phyloP scores from a whole-genome alignment of 2,113 vertebrate species.

The Illadopsis cleaveri region DNA sequence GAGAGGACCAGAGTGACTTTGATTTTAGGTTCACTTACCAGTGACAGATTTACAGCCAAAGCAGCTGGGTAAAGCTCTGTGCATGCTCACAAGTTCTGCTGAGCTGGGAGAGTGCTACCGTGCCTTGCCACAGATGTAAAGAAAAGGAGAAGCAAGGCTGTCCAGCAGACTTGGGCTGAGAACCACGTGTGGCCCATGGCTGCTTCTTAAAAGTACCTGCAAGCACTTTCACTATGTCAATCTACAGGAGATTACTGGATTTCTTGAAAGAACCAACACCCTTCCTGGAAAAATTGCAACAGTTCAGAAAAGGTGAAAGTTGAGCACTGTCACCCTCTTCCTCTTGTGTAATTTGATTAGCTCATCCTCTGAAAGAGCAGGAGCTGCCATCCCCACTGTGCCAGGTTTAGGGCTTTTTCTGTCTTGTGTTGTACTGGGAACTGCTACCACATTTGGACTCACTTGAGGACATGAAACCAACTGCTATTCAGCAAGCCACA shows the following conservation, averaged over 20 bases:
- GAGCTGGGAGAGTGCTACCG: background rate
- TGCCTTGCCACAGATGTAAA: too few species aligned
- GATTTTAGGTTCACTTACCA: background rate
- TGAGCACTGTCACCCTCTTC: background rate
- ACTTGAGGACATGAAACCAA: background rate
- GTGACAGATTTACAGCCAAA: background rate
- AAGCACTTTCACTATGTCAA: background rate
- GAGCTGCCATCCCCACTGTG: fast-evolving
- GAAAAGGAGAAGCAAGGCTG: background rate
- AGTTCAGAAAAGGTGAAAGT: background rate
- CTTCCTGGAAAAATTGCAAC: background rate
- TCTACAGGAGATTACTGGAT: background rate
- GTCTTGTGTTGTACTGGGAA: background rate
- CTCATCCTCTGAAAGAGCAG: background rate
- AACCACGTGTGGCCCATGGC: background rate
- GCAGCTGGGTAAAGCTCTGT: background rate
- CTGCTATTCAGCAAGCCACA: background rate
- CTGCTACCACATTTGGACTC: background rate
- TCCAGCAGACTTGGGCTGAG: background rate
- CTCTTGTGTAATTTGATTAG: background rate
- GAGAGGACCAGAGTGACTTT: background rate
- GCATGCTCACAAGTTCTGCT: background rate
- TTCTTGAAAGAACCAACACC: background rate
- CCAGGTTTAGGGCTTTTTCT: background rate
- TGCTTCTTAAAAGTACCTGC: background rate